Percentiles rank a stretch among this genome's conserved stretches.
Evolutionary conservation across 2,888 invertebrate genomes (phyloP).

Genomic region (Melinopterus prodromus): DNA sequence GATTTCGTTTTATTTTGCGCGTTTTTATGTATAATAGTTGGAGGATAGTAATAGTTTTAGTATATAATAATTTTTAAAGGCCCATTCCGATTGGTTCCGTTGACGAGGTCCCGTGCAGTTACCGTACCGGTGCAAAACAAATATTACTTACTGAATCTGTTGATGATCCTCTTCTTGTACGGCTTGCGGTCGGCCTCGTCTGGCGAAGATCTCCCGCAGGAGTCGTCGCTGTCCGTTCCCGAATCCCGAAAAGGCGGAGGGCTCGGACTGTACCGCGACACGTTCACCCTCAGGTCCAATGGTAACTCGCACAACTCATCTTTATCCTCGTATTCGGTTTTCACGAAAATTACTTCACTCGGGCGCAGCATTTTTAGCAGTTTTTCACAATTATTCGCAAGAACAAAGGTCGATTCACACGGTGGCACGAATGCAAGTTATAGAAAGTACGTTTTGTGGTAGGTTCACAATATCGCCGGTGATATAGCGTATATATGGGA

Average conservation of each 20-base stretch:
- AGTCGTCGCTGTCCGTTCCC: constrained; percentile 84
- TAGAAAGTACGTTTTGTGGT: neutral
- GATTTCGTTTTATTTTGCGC: no score
- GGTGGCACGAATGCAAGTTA: neutral
- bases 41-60: no score
- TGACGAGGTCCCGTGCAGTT: no score
- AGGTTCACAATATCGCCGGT: neutral
- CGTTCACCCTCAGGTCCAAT: constrained; percentile 78
- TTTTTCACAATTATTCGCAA: neutral
- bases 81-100: no score
- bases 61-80: no score
- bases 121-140: no score
- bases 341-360: constrained; percentile 21
- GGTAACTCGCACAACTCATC: constrained; percentile 63
- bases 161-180: constrained; percentile 93
- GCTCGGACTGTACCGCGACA: constrained; percentile 61
- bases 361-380: constrained; percentile 31
- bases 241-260: constrained; percentile 60
- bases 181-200: constrained; percentile 68
- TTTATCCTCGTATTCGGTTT: constrained; percentile 8
- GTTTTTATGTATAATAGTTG: no score
- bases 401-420: neutral
- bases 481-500: neutral
- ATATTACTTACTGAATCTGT: constrained; percentile 89
- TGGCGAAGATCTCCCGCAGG: constrained; percentile 73